Evolutionary conservation across 2,888 invertebrate genomes (phyloP).

Genomic region (Tetropium fuscum): DNA sequence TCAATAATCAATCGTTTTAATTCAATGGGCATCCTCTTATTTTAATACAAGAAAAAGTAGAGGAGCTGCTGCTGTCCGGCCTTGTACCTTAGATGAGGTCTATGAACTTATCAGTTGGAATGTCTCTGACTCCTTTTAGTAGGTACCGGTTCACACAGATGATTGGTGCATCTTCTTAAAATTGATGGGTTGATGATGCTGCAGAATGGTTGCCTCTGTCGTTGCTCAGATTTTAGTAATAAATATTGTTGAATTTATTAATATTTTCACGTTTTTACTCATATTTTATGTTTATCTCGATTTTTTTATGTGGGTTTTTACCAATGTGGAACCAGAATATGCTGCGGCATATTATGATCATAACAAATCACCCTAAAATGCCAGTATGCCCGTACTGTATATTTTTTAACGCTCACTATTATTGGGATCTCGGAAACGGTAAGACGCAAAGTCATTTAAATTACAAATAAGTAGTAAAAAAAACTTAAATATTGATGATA

Average conservation of each 20-base stretch:
- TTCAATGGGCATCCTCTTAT: slow-evolving; percentile 21
- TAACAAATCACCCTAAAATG: too few relatives aligned
- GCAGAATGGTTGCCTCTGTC: neutral
- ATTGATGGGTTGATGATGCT: slow-evolving; percentile 15
- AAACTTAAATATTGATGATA: too few relatives aligned
- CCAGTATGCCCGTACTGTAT: too few relatives aligned
- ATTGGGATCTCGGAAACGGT: too few relatives aligned
- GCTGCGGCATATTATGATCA: too few relatives aligned
- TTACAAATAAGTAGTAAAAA: too few relatives aligned
- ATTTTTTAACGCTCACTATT: too few relatives aligned
- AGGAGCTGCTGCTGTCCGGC: slow-evolving; percentile 19
- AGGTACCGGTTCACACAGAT: slow-evolving; percentile 34
- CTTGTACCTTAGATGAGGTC: slow-evolving; percentile 33
- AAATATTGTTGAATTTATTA: neutral
- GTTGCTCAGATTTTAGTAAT: neutral
- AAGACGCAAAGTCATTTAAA: too few relatives aligned
- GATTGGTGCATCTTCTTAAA: slow-evolving; percentile 14
- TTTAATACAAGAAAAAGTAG: slow-evolving; percentile 16
- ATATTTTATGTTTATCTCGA: too few relatives aligned
- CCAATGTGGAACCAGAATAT: too few relatives aligned
- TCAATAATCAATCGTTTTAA: slow-evolving; percentile 17
- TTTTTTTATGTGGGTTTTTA: too few relatives aligned
- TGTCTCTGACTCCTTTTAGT: slow-evolving; percentile 29
- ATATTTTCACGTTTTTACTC: neutral
- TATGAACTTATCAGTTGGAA: slow-evolving; percentile 37